Evolutionary conservation across 2,797 vertebrate genomes (phyloP).

Genomic region (Xerus rutilus): DNA sequence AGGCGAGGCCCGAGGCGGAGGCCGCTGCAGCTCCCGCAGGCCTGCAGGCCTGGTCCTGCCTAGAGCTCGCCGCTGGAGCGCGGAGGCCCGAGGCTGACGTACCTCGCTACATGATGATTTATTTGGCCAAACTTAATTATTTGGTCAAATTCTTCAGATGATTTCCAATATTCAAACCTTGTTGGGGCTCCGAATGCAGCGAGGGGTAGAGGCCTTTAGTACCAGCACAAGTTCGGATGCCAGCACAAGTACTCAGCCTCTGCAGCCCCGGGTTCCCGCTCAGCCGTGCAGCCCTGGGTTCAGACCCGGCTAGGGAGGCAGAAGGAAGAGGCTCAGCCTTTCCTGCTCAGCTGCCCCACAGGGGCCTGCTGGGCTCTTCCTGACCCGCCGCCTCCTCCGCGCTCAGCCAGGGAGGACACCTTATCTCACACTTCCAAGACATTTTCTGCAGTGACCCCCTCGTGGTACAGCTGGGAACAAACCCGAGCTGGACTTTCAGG

Average conservation of each 20-base stretch:
- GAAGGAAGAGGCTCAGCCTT: not conserved
- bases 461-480: not conserved
- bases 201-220: too few species aligned
- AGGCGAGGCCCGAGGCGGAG: not conserved
- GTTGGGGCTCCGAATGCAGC: not conserved
- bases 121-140: not conserved
- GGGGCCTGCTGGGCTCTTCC: not conserved
- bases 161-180: not conserved
- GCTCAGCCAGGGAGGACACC: not conserved
- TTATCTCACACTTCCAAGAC: not conserved
- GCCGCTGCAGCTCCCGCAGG: not conserved
- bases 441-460: not conserved
- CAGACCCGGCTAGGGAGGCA: too few species aligned
- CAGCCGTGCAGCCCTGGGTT: too few species aligned
- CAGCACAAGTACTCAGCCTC: too few species aligned
- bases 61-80: too few species aligned
- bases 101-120: not conserved
- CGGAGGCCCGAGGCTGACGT: not conserved
- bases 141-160: conserved; percentile 25
- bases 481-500: not conserved
- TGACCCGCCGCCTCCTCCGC: too few species aligned
- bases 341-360: not conserved
- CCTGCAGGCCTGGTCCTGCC: not conserved
- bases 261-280: too few species aligned
- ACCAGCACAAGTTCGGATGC: too few species aligned